Conservation (phyloP, 2,888 invertebrate genomes). For the Heteropelma amictum region DNA sequence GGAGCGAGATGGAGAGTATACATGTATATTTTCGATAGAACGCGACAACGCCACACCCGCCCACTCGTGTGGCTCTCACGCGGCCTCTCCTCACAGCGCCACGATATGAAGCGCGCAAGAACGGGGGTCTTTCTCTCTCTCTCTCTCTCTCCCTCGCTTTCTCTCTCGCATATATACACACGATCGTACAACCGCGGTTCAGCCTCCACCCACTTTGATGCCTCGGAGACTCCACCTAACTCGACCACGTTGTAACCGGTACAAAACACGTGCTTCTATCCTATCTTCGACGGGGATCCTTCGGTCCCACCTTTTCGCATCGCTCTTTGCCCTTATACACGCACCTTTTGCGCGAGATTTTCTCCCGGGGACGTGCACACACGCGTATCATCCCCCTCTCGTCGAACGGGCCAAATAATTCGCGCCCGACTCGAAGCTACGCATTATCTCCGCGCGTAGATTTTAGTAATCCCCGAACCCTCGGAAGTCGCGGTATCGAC, state of each 20-base stretch:
- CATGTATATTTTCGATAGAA: constrained; percentile 66
- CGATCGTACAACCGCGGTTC: constrained; percentile 63
- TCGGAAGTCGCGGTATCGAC: neutral
- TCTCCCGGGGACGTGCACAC: neutral
- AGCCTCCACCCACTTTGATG: constrained; percentile 76
- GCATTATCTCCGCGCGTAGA: no score
- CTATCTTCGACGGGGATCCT: constrained; percentile 3
- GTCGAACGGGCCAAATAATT: no score
- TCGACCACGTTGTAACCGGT: constrained; percentile 56
- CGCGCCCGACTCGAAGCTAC: no score
- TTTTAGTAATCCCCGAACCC: constrained; percentile 15
- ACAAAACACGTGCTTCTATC: constrained; percentile 68
- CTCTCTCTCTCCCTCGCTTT: constrained; percentile 20
- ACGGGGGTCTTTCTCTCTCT: constrained; percentile 7
- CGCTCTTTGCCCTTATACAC: constrained; percentile 14
- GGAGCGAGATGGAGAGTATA: constrained; percentile 40
- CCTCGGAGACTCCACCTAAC: constrained; percentile 75
- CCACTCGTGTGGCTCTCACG: constrained; percentile 81
- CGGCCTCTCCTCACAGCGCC: constrained; percentile 61
- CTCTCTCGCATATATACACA: constrained; percentile 60
- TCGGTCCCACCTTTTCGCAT: neutral
- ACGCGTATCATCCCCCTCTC: constrained; percentile 1
- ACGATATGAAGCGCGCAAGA: constrained; percentile 46
- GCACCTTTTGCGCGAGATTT: constrained; percentile 23
- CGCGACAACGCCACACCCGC: constrained; percentile 77